These are phyloP conservation scores for Xiphophorus birchmanni DNA, from an alignment of 2,797 vertebrate species.

Conservation along the genomic window DNA sequence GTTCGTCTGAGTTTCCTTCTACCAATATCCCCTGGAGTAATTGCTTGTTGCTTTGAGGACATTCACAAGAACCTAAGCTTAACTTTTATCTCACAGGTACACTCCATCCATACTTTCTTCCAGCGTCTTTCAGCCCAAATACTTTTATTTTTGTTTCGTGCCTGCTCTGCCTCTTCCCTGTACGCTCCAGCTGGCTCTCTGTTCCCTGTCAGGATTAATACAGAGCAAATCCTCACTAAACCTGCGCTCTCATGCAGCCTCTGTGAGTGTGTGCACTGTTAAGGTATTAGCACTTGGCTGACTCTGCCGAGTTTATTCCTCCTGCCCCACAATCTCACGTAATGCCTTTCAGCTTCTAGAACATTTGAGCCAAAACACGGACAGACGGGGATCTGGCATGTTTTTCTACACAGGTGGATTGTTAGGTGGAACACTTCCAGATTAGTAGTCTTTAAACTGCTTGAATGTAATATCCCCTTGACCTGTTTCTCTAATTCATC, in stretches of 20 bases:
- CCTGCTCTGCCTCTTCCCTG: background rate
- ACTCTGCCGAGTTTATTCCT: conserved; percentile 41
- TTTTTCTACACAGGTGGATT: conserved; percentile 13
- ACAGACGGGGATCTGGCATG: conserved; percentile 23
- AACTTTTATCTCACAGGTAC: background rate
- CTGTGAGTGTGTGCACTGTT: conserved; percentile 16
- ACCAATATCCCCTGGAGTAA: background rate
- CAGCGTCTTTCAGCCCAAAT: background rate
- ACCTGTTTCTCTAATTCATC: background rate
- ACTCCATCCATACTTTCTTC: background rate
- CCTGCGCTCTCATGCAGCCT: conserved; percentile 30
- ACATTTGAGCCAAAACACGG: conserved; percentile 31
- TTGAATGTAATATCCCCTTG: background rate
- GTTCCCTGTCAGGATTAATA: conserved; percentile 55
- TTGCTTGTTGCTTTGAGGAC: background rate
- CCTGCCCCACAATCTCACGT: conserved; percentile 45
- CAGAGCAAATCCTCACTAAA: conserved; percentile 69
- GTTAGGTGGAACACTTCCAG: background rate
- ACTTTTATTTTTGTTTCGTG: background rate
- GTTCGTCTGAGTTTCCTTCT: background rate
- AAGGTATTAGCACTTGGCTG: conserved; percentile 64
- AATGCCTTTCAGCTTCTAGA: conserved; percentile 52
- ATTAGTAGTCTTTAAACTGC: background rate
- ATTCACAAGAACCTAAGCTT: background rate
- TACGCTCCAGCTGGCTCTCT: conserved; percentile 28